Evolutionary conservation across 2,113 vertebrate species (phyloP), one percentile per base, ranked within the genome.

Genomic region (Xiphorhynchus elegans): DNA sequence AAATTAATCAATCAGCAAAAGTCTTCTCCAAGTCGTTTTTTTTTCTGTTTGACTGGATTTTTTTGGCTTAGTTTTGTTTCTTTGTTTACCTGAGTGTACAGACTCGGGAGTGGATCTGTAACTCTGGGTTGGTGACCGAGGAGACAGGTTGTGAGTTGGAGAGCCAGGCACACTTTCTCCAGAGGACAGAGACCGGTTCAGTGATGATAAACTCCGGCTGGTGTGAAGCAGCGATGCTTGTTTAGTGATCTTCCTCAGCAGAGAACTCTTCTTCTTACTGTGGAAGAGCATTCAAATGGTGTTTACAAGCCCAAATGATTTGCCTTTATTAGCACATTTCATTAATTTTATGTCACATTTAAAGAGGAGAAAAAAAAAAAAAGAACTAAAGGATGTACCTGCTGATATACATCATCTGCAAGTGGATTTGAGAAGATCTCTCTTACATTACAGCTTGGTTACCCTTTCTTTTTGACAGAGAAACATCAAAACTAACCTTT

Each of bases 191-290:
- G 99, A 99, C 55, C 99, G 98, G 97, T 99, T 99, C 28, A 99
- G 98, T 13, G 99, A 99, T 4, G 99, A 99, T 26, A 99, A 98
- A 92, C 99, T 99, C 84, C 99, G 99, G 93, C 99, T 99, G 95
- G 99, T 99, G 96, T 99, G 99, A 23, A 99, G 98, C 25, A 99
- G 97, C 0, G 99, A 99, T 5, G 99, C 98, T 96, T 99, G 99
- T 88, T 99, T 99, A 62, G 99, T 99, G 97, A 99, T 99, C 97
- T 99, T 99, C 94, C 99, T 98, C 96, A 99, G 98, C 55, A 99
- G 96, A 66, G 99, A 99, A 66, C 98, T 99, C 94, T 98, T 99
- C 97, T 99, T 99, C 97, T 99, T 99, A 96, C 98, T 99, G 98
- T 29, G 29, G 83, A 89, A 95, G 37, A 93, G 10, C 56, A 95